Conservation (phyloP, 2,888 invertebrate species). For the Andrena hattorfiana region DNA sequence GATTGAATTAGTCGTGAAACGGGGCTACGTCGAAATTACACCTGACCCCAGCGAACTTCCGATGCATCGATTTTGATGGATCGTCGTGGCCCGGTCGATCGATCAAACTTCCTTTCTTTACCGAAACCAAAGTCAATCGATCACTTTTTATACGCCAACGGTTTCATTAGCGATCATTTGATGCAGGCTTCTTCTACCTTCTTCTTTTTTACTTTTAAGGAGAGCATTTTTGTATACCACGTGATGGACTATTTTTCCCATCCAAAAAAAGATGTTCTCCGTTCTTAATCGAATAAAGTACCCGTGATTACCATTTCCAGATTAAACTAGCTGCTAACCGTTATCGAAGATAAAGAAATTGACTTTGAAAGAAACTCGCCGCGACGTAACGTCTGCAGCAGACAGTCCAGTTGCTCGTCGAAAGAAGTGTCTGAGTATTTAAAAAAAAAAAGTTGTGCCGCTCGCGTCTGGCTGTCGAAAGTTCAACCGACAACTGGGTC, state of each 20-base stretch:
- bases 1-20: conserved; percentile 60
- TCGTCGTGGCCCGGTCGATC: conserved; percentile 36
- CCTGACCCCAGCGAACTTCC: conserved; percentile 51
- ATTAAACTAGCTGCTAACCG: background rate
- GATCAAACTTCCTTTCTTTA: conserved; percentile 50
- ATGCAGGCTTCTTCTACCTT: background rate
- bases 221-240: background rate
- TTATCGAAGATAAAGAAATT: background rate
- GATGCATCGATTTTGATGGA: conserved; percentile 40
- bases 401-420: conserved; percentile 2
- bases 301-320: background rate
- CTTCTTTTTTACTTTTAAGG: background rate
- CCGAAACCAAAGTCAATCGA: conserved; percentile 51
- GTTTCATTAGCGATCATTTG: conserved; percentile 52
- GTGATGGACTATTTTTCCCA: conserved; percentile 6
- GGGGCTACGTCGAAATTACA: conserved; percentile 47
- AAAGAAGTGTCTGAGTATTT: background rate
- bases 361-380: background rate
- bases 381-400: background rate
- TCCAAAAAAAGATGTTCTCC: background rate
- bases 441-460: conserved; percentile 6
- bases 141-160: conserved; percentile 42
- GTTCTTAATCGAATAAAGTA: background rate
- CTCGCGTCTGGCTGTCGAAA: conserved; percentile 15
- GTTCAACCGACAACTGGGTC: conserved; percentile 36